A percentile compares a stretch with the other conserved stretches of the same genome.
Evolutionary conservation across 35 echinoderm and acorn worm genomes (phyloP).

Genomic region (Lytechinus pictus): DNA sequence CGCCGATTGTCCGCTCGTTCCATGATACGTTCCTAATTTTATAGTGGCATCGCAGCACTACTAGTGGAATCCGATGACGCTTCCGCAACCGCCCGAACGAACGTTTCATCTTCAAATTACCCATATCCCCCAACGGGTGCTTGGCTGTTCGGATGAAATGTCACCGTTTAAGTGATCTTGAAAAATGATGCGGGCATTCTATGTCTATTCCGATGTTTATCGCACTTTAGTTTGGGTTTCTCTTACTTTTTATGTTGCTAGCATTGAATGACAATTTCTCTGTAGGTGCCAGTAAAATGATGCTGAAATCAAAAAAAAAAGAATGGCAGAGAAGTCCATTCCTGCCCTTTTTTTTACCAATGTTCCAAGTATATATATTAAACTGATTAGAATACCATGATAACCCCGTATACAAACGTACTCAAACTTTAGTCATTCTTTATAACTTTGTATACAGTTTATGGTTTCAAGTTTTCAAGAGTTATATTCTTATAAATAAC

Average conservation of each 20-base stretch:
- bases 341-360: too few relatives aligned
- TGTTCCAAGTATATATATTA: too few relatives aligned
- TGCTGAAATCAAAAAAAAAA: too few relatives aligned
- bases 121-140: background rate
- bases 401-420: too few relatives aligned
- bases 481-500: too few relatives aligned
- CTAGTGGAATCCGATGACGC: background rate
- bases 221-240: background rate
- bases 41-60: background rate
- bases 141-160: constrained; percentile 23
- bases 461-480: too few relatives aligned
- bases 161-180: constrained; percentile 38
- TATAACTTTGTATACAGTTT: too few relatives aligned
- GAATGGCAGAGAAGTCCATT: too few relatives aligned
- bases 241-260: background rate
- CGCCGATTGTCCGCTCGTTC: background rate
- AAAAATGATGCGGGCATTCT: constrained; percentile 1
- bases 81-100: background rate
- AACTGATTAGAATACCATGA: too few relatives aligned
- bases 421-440: too few relatives aligned
- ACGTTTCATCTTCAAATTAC: constrained; percentile 9
- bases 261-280: background rate
- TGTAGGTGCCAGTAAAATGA: too few relatives aligned
- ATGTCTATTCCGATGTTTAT: background rate
- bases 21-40: background rate